Conservation (phyloP, 2,888 invertebrate species). For the Leistus spinibarbis region DNA sequence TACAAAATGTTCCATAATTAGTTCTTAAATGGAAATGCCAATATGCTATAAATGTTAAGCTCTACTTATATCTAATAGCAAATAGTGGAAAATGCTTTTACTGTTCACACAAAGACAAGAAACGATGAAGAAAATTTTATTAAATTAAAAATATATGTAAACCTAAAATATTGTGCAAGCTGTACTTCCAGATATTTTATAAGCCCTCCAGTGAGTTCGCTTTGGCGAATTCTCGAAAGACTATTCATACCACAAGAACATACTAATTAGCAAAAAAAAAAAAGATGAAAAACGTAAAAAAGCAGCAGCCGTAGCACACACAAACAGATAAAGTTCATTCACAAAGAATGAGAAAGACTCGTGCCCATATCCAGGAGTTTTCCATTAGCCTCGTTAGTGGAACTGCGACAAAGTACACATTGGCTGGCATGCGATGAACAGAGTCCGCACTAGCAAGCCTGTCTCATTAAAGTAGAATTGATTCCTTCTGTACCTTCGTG, state of each 20-base stretch:
- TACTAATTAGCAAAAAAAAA: slow-evolving; percentile 33
- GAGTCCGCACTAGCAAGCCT: slow-evolving; percentile 15
- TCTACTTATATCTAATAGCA: too few species aligned
- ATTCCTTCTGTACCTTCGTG: slow-evolving; percentile 36
- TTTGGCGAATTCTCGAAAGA: too few species aligned
- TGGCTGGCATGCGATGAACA: not conserved
- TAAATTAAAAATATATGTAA: too few species aligned
- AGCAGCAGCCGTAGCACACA: not conserved
- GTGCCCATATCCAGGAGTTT: slow-evolving; percentile 20
- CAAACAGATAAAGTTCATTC: slow-evolving; percentile 2
- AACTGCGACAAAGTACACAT: not conserved
- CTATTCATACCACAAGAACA: slow-evolving; percentile 4
- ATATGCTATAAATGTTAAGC: too few species aligned
- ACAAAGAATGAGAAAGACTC: slow-evolving; percentile 20
- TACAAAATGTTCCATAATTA: too few species aligned
- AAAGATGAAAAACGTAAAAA: slow-evolving; percentile 6
- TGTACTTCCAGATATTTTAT: not conserved
- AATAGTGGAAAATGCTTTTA: too few species aligned
- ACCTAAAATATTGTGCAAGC: too few species aligned
- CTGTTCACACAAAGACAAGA: too few species aligned
- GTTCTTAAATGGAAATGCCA: too few species aligned
- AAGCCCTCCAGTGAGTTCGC: not conserved
- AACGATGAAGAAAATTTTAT: too few species aligned
- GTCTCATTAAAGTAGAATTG: slow-evolving; percentile 39
- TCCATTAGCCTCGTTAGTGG: slow-evolving; percentile 30